phyloP scores from a whole-genome alignment of 2,797 vertebrate genomes.

The Gallinago stenura region DNA sequence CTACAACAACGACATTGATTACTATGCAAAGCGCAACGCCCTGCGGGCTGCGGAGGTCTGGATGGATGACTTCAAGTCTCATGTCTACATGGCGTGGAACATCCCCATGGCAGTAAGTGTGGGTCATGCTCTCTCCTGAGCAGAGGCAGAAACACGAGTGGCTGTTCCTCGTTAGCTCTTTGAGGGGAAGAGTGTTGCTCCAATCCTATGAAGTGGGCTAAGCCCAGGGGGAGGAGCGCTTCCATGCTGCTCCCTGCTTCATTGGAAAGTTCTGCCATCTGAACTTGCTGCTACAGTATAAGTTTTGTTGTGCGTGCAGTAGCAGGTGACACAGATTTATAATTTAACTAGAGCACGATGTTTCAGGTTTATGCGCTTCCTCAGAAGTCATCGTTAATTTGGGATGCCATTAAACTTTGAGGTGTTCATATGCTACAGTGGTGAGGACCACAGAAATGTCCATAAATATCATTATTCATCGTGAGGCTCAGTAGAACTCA shows the following conservation, averaged over 20 bases:
- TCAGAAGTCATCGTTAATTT: conserved; percentile 25
- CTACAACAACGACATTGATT: conserved; percentile 98
- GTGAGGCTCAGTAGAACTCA: neutral
- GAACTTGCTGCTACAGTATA: neutral
- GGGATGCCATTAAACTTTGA: conserved; percentile 29
- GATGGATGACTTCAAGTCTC: conserved; percentile 99
- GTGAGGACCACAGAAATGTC: neutral
- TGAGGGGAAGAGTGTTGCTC: fast-evolving
- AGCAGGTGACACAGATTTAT: neutral
- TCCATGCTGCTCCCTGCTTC: fast-evolving
- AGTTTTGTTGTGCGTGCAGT: neutral
- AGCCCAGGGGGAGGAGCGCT: neutral
- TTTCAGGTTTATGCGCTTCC: conserved; percentile 34
- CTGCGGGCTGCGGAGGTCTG: conserved; percentile 95
- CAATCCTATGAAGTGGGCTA: fast-evolving
- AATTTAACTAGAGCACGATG: neutral
- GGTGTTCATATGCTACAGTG: neutral
- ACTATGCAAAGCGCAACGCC: conserved; percentile 96
- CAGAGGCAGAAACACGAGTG: fast-evolving
- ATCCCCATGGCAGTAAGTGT: conserved; percentile 94
- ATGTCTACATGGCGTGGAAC: conserved; percentile 99
- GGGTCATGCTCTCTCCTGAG: fast-evolving
- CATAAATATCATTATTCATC: neutral
- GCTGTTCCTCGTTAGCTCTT: neutral
- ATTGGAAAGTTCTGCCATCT: fast-evolving